Conservation (phyloP, 2,113 vertebrate genomes). For the Prietella phreatophila region DNA sequence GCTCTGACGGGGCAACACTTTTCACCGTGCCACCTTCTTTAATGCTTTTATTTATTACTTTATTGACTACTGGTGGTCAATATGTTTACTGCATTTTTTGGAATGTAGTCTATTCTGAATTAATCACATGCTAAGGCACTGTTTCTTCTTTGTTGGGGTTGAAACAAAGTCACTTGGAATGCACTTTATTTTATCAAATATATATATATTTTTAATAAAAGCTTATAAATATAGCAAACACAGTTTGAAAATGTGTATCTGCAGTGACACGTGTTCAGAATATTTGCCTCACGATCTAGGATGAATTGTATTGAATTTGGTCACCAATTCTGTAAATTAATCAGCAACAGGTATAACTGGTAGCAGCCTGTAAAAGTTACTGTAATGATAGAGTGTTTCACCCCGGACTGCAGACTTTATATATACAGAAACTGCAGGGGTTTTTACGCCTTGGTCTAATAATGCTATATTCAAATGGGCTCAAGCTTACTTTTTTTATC, state of each 20-base stretch:
- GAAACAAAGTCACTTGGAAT: not conserved
- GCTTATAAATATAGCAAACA: not conserved
- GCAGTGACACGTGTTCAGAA: not conserved
- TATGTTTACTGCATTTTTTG: not conserved
- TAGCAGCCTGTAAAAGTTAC: not conserved
- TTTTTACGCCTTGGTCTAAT: not conserved
- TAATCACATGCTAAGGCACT: not conserved
- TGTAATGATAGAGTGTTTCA: not conserved
- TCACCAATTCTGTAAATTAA: too few species aligned
- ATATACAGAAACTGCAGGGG: not conserved
- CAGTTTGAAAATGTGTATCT: not conserved
- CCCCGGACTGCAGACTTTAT: not conserved
- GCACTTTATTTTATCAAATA: not conserved
- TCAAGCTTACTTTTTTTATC: not conserved
- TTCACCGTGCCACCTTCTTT: not conserved
- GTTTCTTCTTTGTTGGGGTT: not conserved
- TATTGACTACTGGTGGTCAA: not conserved
- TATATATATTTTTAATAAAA: not conserved
- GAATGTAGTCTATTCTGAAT: not conserved
- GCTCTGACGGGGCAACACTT: not conserved
- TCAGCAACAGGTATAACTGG: not conserved
- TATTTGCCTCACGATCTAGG: not conserved
- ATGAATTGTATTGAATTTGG: not conserved
- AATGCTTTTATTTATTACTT: not conserved
- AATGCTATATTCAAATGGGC: not conserved